Evolutionary conservation across 1,140 invertebrate species (phyloP).

Genomic region (Bombus superbus): DNA sequence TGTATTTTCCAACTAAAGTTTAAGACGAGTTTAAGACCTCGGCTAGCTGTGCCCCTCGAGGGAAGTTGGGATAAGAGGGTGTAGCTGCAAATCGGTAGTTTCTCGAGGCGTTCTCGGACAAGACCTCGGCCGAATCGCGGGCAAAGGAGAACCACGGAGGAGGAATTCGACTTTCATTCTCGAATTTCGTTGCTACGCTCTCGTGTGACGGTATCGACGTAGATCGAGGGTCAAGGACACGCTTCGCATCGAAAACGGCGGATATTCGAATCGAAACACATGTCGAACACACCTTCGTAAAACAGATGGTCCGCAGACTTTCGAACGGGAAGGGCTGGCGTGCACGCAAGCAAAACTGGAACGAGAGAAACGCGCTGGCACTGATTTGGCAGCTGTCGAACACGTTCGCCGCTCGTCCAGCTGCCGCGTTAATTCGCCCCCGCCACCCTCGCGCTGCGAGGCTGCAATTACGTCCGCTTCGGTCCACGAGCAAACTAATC

Average conservation of each 20-base stretch:
- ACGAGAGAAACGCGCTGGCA: slow-evolving; percentile 42
- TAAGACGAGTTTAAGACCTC: slow-evolving; percentile 43
- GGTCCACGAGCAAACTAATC: slow-evolving; percentile 57
- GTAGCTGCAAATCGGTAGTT: slow-evolving; percentile 12
- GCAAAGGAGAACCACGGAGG: background rate
- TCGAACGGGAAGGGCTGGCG: slow-evolving; percentile 7
- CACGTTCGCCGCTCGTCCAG: slow-evolving; percentile 67
- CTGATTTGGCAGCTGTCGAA: slow-evolving; percentile 73
- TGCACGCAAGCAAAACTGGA: slow-evolving; percentile 5
- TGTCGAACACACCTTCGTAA: slow-evolving; percentile 60
- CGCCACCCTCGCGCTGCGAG: slow-evolving; percentile 37
- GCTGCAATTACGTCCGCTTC: slow-evolving; percentile 55
- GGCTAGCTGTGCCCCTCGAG: background rate
- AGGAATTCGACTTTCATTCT: background rate
- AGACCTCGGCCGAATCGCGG: background rate
- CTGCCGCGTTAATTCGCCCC: slow-evolving; percentile 68
- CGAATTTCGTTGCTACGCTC: background rate
- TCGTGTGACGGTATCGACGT: background rate
- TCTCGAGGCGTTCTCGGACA: background rate
- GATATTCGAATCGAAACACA: slow-evolving; percentile 22
- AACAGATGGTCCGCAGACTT: slow-evolving; percentile 68
- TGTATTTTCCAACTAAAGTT: slow-evolving; percentile 31
- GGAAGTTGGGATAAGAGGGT: background rate
- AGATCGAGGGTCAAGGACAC: slow-evolving; percentile 8
- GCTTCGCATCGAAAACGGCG: background rate